Evolutionary conservation across 2,113 vertebrate genomes (phyloP), one percentile per base, ranked within the genome.

Genomic region (Monarcha castaneiventris): DNA sequence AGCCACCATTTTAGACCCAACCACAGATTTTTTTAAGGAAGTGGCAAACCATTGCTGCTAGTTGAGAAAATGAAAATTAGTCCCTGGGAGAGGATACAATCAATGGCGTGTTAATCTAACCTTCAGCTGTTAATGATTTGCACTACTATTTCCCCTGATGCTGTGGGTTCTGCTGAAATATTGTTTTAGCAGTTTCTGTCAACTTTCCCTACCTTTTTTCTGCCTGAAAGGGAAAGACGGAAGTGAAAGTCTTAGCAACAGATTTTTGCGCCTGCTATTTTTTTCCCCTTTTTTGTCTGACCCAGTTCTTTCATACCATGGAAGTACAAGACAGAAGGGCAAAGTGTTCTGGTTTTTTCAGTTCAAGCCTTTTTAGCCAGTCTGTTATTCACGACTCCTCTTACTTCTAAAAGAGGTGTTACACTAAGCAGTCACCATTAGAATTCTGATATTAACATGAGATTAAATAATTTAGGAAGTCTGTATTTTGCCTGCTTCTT

Each of bases 111-210:
- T 97, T 98, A 98, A 98, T 97, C 97, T 98, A 97, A 95, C 95
- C 95, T 94, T 98, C 97, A 97, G 97, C 97, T 98, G 98, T 97
- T 98, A 98, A 98, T 97, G 97, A 98, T 98, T 97, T 98, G 96
- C 96, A 89, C 87, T 52, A 93, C 86, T 91, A 97, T 96, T 97
- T 95, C 93, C 96, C 97, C 83, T 93, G 96, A 96, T 96, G 84
- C 94, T 95, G 94, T n/a, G 94, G 87, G 86, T 94, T 97, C 88
- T 69, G 93, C 74, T 95, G 92, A 97, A 98, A 98, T 97, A 97
- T 87, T 96, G 83, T 97, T 97, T 96, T 97, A 98, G 96, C 93
- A 94, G 75, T 96, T 97, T 95, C 95, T 91, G 95, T 97, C 93
- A 96, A 87, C 72, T 89, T 95, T 76, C 54, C 55, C 78, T 95